Conservation (phyloP, 2,113 vertebrate species). For the Aspidoscelis tigris region DNA sequence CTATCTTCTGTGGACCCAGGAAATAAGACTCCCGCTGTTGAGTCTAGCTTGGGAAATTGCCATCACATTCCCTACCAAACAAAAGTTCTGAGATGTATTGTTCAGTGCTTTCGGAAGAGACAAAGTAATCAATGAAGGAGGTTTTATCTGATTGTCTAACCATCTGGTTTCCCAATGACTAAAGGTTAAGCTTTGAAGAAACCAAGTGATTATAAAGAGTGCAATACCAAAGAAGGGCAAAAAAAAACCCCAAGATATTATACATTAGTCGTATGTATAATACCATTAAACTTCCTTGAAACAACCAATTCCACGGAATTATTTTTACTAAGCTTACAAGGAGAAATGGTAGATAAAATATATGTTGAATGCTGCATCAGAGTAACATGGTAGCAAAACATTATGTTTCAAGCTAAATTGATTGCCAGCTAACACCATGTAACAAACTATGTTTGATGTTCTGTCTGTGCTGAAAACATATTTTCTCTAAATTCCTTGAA, state of each 20-base stretch:
- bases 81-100: slow-evolving; percentile 63
- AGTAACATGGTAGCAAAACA: neutral
- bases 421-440: neutral
- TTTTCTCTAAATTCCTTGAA: neutral
- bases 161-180: slow-evolving; percentile 76
- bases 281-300: neutral
- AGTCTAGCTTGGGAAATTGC: slow-evolving; percentile 55
- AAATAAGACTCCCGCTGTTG: slow-evolving; percentile 76
- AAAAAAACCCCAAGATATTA: neutral
- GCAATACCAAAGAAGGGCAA: neutral
- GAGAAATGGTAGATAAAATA: neutral
- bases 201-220: slow-evolving; percentile 31
- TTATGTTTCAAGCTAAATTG: neutral
- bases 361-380: slow-evolving; percentile 6
- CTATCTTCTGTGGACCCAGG: slow-evolving; percentile 78
- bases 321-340: slow-evolving; percentile 1
- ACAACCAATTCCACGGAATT: neutral
- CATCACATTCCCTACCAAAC: rapidly evolving
- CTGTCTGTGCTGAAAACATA: neutral
- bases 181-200: slow-evolving; percentile 69
- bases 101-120: slow-evolving; percentile 61
- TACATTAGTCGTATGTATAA: neutral
- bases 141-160: slow-evolving; percentile 79
- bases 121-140: slow-evolving; percentile 51
- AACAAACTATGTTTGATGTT: neutral